Evolutionary conservation across 1,140 invertebrate genomes (phyloP), one percentile per base, ranked within the genome.

Genomic region (Papilio helenus): DNA sequence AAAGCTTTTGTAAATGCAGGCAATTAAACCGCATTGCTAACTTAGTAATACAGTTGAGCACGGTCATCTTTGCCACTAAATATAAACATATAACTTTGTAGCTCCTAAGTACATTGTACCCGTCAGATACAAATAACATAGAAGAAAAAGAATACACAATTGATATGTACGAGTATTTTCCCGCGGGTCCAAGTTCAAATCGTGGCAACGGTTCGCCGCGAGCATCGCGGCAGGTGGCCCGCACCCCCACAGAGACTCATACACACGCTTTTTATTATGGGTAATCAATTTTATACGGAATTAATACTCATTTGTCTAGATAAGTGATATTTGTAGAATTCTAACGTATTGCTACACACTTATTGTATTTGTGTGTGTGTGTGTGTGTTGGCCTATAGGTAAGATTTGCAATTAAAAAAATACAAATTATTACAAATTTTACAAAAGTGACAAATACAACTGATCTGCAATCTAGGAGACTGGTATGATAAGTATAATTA

Each of bases 151-250:
- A 14, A 73, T 46, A 73, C 39, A 73, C 39, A 20, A 46, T 9
- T 49, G 14, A 73, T 46, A 73, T 26, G 42, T 73, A 39, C 18
- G 16, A n/a, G 16, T 20, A 44, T 73, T 73, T 44, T 73, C 18
- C 20, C 42, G 72, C 20, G 14, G 72, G 72, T 73, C 72, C 20
- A 73, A 73, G 72, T 73, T 73, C 72, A 73, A 49, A 73, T 73
- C 72, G 72, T 73, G 72, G 72, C 72, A 73, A 49, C 39, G 51
- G 39, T 73, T 49, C 72, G 44, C 42, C 23, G 39, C 20, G 23
- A 49, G 72, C 72, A 73, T 73, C 72, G 42, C 72, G 72, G 72
- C 72, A 73, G 72, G 44, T 73, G 72, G 72, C 42, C 72, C 18
- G 44, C 42, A 73, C 72, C 72, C 72, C 72, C 39, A 42, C 72